Evolutionary conservation across 2,113 vertebrate genomes (phyloP), one percentile per base, ranked within the genome.

Genomic region (Sitta europaea): DNA sequence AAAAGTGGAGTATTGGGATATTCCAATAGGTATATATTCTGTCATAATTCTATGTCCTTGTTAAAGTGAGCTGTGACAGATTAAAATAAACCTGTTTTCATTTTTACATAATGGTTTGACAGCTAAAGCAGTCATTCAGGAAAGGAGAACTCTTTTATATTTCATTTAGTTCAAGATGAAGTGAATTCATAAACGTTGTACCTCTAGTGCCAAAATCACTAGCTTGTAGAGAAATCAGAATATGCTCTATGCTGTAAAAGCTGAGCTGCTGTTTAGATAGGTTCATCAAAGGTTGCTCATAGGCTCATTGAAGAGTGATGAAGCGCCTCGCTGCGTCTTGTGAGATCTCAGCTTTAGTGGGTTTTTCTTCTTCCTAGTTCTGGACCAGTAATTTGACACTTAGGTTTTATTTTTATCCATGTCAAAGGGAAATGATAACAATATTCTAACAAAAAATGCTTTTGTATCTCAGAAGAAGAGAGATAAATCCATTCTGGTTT

Each of bases 341-440:
- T 62, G 14, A 58, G 5, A 8, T 79, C 21, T 42, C 16, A 40
- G 0, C 2, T 61, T 17, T 42, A 33, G 1, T 4, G 3, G 12
- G 33, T 35, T 21, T 59, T 66, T 38, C 12, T 53, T 63, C 35
- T 48, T 92, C 14, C 48, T 81, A 12, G 7, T 28, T 70, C 25
- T 74, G n/a, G 24, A 19, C 2, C 8, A 81, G 11, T 1, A 53
- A 62, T 18, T 29, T 62, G 16, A 2, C 5, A 4, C 15, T 74
- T 50, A 58, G 10, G 7, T 35, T 80, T 74, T 40, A 5, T 61
- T 88, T 90, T 76, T 33, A 36, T 53, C 14, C 4, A 4, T 31
- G 4, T 59, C 21, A 80, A 48, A 47, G 4, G 2, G 18, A 45
- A 0, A 0, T 28, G 20, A 42, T n/a, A 62, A 28, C 0, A 1